Conservation (phyloP, 2,888 invertebrate species). For the Dendrolimus houi region DNA sequence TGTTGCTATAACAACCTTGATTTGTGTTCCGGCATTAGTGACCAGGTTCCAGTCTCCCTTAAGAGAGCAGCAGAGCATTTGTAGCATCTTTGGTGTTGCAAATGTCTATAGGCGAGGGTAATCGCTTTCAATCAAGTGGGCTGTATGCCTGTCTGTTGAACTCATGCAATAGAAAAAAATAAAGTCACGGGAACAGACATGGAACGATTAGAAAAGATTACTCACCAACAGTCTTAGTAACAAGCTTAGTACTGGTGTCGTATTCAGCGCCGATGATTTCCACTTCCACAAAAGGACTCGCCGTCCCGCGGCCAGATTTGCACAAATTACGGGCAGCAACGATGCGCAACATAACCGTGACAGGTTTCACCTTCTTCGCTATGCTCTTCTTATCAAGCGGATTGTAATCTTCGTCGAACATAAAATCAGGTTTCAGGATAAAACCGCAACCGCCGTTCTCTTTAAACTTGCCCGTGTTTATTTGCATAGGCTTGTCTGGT, state of each 20-base stretch:
- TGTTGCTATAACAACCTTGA: no score
- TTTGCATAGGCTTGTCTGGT: constrained; percentile 95
- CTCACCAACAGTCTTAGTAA: constrained; percentile 90
- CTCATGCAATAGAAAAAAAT: no score
- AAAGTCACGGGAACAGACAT: no score
- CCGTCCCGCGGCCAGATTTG: constrained; percentile 88
- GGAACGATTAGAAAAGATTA: no score
- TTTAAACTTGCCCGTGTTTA: constrained; percentile 94
- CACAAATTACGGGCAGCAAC: constrained; percentile 93
- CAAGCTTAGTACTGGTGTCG: constrained; percentile 88
- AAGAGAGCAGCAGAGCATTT: no score
- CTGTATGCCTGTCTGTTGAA: no score
- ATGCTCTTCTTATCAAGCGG: constrained; percentile 83
- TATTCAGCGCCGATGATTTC: constrained; percentile 93
- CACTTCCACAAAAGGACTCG: constrained; percentile 94
- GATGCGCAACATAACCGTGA: constrained; percentile 82
- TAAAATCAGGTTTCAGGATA: constrained; percentile 91
- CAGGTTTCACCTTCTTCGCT: constrained; percentile 52
- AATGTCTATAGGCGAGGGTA: no score
- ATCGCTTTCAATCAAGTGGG: no score
- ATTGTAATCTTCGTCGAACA: constrained; percentile 87
- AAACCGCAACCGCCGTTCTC: constrained; percentile 96
- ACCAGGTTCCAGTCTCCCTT: no score
- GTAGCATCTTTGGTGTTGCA: no score
- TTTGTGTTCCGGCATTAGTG: no score